Percentiles rank a stretch among this genome's conserved stretches.
Evolutionary conservation across 1,140 invertebrate species (phyloP).

Genomic region (Ephestia elutella): DNA sequence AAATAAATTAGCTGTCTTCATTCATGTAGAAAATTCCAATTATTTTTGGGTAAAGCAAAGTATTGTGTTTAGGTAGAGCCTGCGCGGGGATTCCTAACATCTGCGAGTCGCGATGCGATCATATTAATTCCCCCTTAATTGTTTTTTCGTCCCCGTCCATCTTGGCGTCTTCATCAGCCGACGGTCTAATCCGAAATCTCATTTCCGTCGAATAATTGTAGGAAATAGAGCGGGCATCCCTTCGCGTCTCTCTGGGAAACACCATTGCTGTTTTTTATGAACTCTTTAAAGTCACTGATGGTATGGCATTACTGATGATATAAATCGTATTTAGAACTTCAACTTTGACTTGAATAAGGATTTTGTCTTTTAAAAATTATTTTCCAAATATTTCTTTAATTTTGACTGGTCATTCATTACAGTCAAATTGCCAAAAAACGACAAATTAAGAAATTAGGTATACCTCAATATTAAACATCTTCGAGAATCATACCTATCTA

Average conservation of each 20-base stretch:
- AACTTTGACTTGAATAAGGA: too few relatives aligned
- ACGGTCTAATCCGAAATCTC: slow-evolving; percentile 46
- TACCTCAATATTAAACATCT: not conserved
- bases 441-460: too few relatives aligned
- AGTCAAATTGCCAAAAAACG: too few relatives aligned
- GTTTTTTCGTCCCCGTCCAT: slow-evolving; percentile 37
- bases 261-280: slow-evolving; percentile 3
- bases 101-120: slow-evolving; percentile 15
- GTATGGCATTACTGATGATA: not conserved
- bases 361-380: too few relatives aligned
- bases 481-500: not conserved
- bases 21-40: too few relatives aligned
- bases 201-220: slow-evolving; percentile 49
- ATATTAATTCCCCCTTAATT: slow-evolving; percentile 40
- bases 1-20: too few relatives aligned
- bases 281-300: not conserved
- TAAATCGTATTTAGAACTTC: too few relatives aligned
- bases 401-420: too few relatives aligned
- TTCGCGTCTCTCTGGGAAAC: slow-evolving; percentile 21
- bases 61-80: too few relatives aligned
- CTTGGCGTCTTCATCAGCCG: slow-evolving; percentile 36
- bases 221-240: slow-evolving; percentile 32
- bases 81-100: not conserved
- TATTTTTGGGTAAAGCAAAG: too few relatives aligned
- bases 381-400: too few relatives aligned